Evolutionary conservation across 2,888 invertebrate genomes (phyloP).

Genomic region (Abscondita cerata): DNA sequence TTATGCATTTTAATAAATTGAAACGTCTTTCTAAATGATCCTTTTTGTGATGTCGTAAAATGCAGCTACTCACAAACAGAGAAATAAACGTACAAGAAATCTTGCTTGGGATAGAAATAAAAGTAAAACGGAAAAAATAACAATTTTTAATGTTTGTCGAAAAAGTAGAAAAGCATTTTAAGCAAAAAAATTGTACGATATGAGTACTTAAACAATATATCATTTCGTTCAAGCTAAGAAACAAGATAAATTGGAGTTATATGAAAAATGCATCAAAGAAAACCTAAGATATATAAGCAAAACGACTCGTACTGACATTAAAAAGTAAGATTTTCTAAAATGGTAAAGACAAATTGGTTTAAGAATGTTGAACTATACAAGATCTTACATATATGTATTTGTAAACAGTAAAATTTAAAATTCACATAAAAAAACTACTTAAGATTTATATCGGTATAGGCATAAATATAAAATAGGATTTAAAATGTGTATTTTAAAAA

Average conservation of each 20-base stretch:
- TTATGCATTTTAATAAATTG: too few species aligned
- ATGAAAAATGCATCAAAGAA: conserved; percentile 10
- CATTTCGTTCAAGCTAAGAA: neutral
- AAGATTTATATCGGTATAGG: neutral
- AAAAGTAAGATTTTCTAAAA: conserved; percentile 1
- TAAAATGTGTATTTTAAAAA: neutral
- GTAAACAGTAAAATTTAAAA: conserved; percentile 1
- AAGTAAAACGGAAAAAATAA: neutral
- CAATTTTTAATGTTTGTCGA: neutral
- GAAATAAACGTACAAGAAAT: too few species aligned
- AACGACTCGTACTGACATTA: conserved; percentile 6
- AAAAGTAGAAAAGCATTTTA: conserved; percentile 3
- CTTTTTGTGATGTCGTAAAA: too few species aligned
- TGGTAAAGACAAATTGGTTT: conserved; percentile 4
- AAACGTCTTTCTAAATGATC: too few species aligned
- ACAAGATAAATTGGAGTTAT: conserved; percentile 6
- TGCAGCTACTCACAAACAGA: too few species aligned
- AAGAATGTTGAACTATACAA: neutral
- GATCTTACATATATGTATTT: neutral
- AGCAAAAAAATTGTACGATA: neutral
- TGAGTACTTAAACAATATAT: conserved; percentile 1
- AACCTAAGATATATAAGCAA: conserved; percentile 5
- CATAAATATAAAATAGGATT: neutral
- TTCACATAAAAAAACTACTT: neutral
- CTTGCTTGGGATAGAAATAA: too few species aligned